Conservation (phyloP, 2,888 invertebrate species). For the Caenorhabditis sp. region DNA sequence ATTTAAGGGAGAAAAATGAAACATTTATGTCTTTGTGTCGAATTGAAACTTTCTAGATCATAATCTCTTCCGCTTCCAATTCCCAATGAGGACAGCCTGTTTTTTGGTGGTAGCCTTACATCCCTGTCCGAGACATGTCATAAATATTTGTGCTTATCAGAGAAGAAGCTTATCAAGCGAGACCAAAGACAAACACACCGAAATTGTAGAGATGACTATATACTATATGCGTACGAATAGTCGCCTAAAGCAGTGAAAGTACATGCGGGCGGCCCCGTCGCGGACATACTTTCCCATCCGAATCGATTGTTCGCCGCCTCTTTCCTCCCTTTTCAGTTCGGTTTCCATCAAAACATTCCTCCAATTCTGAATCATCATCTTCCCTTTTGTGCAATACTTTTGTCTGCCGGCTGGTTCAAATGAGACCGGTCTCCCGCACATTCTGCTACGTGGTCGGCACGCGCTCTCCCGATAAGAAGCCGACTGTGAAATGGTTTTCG, state of each 20-base stretch:
- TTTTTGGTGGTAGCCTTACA: not conserved
- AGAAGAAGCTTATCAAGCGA: conserved; percentile 14
- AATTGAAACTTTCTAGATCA: no score
- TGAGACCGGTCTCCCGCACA: conserved; percentile 15
- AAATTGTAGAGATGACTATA: conserved; percentile 29
- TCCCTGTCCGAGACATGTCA: conserved; percentile 26
- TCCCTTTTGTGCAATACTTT: conserved; percentile 5
- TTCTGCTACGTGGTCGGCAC: conserved; percentile 36
- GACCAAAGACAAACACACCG: conserved; percentile 34
- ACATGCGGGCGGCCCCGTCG: conserved; percentile 12
- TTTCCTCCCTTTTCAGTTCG: not conserved
- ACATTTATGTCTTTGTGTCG: no score
- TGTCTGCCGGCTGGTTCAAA: conserved; percentile 4
- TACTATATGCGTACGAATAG: conserved; percentile 13
- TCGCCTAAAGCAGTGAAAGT: conserved; percentile 37
- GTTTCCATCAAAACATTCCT: not conserved
- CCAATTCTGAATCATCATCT: not conserved
- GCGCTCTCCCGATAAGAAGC: conserved; percentile 22
- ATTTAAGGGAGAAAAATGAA: no score
- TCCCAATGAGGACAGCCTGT: not conserved
- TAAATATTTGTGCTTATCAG: conserved; percentile 42
- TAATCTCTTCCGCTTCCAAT: no score
- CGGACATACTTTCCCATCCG: conserved; percentile 14
- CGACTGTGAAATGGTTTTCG: conserved; percentile 33
- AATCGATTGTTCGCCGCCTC: conserved; percentile 14